A percentile compares a stretch with the other conserved stretches of the same genome.
Evolutionary conservation across 1,140 invertebrate genomes (phyloP).

Genomic region (Bombus vancouverensis): DNA sequence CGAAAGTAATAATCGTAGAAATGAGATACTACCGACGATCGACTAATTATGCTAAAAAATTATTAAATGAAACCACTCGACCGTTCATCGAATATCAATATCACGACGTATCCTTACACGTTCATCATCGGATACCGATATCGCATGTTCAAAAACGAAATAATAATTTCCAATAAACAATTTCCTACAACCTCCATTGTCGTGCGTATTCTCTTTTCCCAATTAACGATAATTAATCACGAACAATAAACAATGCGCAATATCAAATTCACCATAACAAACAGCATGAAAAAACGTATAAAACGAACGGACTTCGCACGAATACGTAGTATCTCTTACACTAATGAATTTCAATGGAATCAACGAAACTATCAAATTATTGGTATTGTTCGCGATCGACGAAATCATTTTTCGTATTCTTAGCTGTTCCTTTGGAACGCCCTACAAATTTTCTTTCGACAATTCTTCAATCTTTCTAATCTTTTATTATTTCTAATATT

Average conservation of each 20-base stretch:
- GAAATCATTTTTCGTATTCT: not conserved
- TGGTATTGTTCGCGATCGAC: not conserved
- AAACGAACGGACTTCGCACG: not conserved
- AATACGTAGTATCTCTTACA: not conserved
- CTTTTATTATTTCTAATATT: no score
- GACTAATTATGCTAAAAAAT: not conserved
- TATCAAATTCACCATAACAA: not conserved
- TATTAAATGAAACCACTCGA: not conserved
- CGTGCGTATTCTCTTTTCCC: not conserved
- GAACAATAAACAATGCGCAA: not conserved
- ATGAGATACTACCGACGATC: not conserved
- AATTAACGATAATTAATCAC: conserved; percentile 11
- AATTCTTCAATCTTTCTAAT: no score
- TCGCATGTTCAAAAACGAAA: not conserved
- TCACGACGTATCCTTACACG: not conserved
- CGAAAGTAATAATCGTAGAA: not conserved
- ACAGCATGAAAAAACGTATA: not conserved
- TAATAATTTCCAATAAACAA: conserved; percentile 11
- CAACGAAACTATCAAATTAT: not conserved
- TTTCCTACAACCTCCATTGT: not conserved
- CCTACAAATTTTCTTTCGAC: no score
- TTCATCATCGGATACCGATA: not conserved
- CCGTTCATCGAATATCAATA: not conserved
- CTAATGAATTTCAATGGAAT: not conserved
- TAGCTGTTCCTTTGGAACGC: accelerated